Percentiles rank a stretch among this genome's conserved stretches.
Evolutionary conservation across 2,113 vertebrate species (phyloP).

Genomic region (Triplophysa rosa): DNA sequence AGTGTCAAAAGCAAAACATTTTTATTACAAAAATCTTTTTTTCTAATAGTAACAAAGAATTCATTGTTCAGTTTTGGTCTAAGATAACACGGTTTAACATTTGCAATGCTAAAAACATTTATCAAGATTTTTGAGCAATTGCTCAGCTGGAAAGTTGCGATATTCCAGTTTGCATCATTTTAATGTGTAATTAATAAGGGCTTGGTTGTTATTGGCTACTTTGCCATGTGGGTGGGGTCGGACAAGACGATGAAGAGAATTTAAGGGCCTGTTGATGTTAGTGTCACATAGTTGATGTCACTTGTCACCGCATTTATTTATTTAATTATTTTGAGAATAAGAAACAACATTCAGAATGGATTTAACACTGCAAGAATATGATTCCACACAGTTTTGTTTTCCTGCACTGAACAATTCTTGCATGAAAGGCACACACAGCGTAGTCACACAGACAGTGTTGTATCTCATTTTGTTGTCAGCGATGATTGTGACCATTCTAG

Average conservation of each 20-base stretch:
- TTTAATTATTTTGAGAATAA: background rate
- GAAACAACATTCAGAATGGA: conserved; percentile 3
- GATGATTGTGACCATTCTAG: conserved; percentile 59
- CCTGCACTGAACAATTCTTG: conserved; percentile 66
- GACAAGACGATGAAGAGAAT: background rate
- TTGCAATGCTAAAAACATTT: background rate
- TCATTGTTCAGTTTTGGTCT: too few relatives aligned
- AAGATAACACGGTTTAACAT: background rate
- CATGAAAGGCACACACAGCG: conserved; percentile 52
- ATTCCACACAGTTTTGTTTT: conserved; percentile 59
- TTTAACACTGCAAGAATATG: background rate
- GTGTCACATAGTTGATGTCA: background rate
- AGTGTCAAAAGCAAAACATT: too few relatives aligned
- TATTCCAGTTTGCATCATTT: background rate
- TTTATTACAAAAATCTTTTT: too few relatives aligned
- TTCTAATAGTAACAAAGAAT: too few relatives aligned
- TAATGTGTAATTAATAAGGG: background rate
- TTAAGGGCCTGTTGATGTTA: background rate
- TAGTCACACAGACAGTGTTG: conserved; percentile 47
- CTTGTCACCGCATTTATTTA: background rate
- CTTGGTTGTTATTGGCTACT: background rate
- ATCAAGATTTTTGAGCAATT: background rate
- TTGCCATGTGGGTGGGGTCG: conserved; percentile 14
- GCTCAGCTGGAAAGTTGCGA: background rate
- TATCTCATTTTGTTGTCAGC: conserved; percentile 53